Evolutionary conservation across 1,140 invertebrate genomes (phyloP).

Genomic region (Maconellicoccus hirsutus): DNA sequence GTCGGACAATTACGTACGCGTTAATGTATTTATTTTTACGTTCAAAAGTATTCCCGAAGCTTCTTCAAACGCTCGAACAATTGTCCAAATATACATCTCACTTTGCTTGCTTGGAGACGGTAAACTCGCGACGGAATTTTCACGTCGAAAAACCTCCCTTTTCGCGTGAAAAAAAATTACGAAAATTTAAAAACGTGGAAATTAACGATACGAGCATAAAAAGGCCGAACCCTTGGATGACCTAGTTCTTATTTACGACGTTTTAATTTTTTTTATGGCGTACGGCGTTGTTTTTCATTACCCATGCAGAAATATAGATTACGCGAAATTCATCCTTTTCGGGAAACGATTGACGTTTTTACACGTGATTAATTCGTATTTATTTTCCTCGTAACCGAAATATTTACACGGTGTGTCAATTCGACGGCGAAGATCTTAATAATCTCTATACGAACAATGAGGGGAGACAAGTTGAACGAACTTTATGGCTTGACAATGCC

Average conservation of each 20-base stretch:
- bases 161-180: not conserved
- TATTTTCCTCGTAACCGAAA: not conserved
- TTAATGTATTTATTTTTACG: constrained; percentile 10
- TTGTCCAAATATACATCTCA: not conserved
- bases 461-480: not conserved
- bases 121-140: not conserved
- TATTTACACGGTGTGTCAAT: not conserved
- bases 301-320: too few relatives aligned
- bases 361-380: not conserved
- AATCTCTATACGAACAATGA: not conserved
- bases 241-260: not conserved
- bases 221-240: not conserved
- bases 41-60: not conserved
- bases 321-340: too few relatives aligned
- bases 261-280: not conserved
- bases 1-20: not conserved
- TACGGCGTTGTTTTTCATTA: not conserved
- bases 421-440: not conserved
- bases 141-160: not conserved
- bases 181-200: not conserved
- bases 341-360: not conserved
- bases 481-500: not conserved
- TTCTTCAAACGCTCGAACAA: not conserved
- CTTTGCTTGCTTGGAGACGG: not conserved
- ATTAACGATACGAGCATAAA: not conserved